Percentiles rank a stretch among this genome's conserved stretches.
Conservation (phyloP, 2,797 vertebrate genomes). For the Trematomus bernacchii region DNA sequence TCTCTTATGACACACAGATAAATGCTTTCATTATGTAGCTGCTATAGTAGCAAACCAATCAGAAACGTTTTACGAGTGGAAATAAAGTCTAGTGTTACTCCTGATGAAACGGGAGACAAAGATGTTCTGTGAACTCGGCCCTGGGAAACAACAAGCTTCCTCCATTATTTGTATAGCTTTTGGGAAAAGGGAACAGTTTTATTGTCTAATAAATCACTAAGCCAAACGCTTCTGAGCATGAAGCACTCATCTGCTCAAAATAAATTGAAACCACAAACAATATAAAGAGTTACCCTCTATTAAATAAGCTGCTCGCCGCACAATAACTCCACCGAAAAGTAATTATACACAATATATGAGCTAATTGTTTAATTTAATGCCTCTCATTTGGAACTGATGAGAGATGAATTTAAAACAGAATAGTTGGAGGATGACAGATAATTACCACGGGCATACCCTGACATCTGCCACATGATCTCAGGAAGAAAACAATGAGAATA, state of each 20-base stretch:
- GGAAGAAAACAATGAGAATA: slow-evolving; percentile 8
- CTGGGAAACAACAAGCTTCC: slow-evolving; percentile 29
- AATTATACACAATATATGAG: slow-evolving; percentile 58
- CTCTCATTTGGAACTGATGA: slow-evolving; percentile 55
- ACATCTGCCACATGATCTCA: slow-evolving; percentile 40
- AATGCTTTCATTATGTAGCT: slow-evolving; percentile 22
- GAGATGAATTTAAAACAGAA: slow-evolving; percentile 32
- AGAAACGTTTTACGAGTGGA: slow-evolving; percentile 23
- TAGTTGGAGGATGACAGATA: slow-evolving; percentile 47
- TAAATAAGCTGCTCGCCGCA: slow-evolving; percentile 45
- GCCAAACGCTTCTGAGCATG: slow-evolving; percentile 29
- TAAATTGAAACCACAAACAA: slow-evolving; percentile 66
- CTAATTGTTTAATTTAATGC: slow-evolving; percentile 61
- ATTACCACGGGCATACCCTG: slow-evolving; percentile 14
- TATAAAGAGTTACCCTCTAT: slow-evolving; percentile 38
- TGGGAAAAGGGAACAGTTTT: slow-evolving; percentile 28
- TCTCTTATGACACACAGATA: slow-evolving; percentile 16
- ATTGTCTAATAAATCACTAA: slow-evolving; percentile 53
- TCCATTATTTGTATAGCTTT: slow-evolving; percentile 57
- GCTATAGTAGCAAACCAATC: slow-evolving; percentile 34
- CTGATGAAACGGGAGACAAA: slow-evolving; percentile 30
- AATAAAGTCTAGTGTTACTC: slow-evolving; percentile 33
- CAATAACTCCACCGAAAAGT: slow-evolving; percentile 43
- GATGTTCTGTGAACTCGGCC: slow-evolving; percentile 27
- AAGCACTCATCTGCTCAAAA: slow-evolving; percentile 44